Conservation (phyloP, 2,113 vertebrate genomes). For the Passer montanus region DNA sequence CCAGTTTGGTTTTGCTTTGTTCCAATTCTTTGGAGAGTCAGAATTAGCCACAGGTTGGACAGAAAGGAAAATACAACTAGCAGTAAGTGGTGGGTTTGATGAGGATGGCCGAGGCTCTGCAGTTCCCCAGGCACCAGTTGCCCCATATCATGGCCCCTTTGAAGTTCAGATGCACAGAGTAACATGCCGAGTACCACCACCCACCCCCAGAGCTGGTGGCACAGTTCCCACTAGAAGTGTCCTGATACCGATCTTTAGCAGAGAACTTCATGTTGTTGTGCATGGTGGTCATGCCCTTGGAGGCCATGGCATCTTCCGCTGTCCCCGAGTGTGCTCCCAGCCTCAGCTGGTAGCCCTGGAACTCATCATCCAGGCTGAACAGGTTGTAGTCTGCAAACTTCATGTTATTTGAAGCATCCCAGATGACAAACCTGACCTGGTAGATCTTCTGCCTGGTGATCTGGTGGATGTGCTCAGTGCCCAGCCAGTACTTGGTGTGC, state of each 20-base stretch:
- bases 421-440: background rate
- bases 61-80: background rate
- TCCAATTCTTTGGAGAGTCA: background rate
- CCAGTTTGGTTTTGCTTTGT: background rate
- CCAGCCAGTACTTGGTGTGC: background rate
- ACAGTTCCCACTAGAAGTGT: conserved; percentile 13
- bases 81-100: background rate
- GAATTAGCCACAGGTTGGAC: background rate
- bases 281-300: background rate
- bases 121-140: background rate
- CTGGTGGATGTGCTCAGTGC: background rate
- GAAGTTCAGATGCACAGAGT: background rate
- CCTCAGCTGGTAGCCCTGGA: background rate
- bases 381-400: background rate
- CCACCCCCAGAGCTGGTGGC: background rate
- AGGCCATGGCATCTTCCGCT: conserved; percentile 8
- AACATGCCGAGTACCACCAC: conserved; percentile 22
- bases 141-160: background rate
- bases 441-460: background rate
- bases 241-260: conserved; percentile 28
- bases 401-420: background rate
- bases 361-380: background rate
- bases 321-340: background rate
- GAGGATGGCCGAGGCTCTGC: conserved; percentile 25
- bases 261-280: conserved; percentile 62